These are phyloP conservation scores for Neosalanx taihuensis DNA, from an alignment of 2,797 vertebrate genomes.

Conservation along the genomic window DNA sequence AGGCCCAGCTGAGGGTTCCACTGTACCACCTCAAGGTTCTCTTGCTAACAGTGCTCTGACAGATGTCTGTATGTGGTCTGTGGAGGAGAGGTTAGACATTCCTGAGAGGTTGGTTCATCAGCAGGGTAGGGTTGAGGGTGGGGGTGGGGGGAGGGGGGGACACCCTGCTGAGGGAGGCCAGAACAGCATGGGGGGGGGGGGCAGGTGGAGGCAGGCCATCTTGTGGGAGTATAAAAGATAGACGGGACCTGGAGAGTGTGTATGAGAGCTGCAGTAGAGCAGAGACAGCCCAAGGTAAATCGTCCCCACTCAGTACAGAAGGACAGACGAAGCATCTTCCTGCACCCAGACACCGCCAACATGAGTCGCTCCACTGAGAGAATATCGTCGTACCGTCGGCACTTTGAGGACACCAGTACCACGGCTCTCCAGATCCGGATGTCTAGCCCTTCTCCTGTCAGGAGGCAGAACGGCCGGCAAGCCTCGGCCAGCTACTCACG, in stretches of 20 bases:
- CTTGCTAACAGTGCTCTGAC: slow-evolving; percentile 63
- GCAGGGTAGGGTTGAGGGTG: slow-evolving; percentile 26
- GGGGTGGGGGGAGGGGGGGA: slow-evolving; percentile 8
- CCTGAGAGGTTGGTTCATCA: slow-evolving; percentile 63
- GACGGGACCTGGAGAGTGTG: slow-evolving; percentile 12
- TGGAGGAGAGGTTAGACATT: slow-evolving; percentile 68
- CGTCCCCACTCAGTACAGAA: not conserved
- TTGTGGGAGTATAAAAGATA: slow-evolving; percentile 63
- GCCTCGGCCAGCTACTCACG: slow-evolving; percentile 61
- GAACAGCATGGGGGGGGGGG: slow-evolving; percentile 4
- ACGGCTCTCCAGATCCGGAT: slow-evolving; percentile 71
- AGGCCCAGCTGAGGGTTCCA: slow-evolving; percentile 15
- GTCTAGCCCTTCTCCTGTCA: slow-evolving; percentile 72
- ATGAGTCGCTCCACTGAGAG: slow-evolving; percentile 76
- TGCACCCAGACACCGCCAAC: slow-evolving; percentile 16
- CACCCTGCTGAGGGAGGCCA: slow-evolving; percentile 11
- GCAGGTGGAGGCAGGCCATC: slow-evolving; percentile 5
- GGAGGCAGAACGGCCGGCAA: slow-evolving; percentile 44
- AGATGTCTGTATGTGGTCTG: slow-evolving; percentile 63
- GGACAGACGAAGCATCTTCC: not conserved
- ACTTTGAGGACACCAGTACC: slow-evolving; percentile 71
- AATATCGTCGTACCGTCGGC: slow-evolving; percentile 75
- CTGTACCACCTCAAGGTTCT: not conserved
- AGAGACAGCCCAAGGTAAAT: slow-evolving; percentile 14
- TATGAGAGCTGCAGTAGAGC: slow-evolving; percentile 12